Base-by-base conservation (phyloP, 2,888 invertebrate genomes). In the Epiblema foenella region DNA sequence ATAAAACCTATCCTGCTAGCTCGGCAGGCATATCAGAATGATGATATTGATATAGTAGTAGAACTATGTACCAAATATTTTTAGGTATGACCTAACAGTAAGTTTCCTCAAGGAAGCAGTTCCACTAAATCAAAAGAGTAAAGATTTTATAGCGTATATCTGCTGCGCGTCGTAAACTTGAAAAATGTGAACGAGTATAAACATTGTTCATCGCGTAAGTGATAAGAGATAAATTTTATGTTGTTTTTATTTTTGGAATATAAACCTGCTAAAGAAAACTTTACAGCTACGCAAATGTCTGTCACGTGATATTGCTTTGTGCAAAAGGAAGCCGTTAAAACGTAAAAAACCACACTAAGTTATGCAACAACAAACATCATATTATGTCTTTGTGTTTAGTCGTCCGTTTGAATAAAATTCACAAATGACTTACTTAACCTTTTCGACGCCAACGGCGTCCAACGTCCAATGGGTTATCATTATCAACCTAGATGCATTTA, bases 141-240 rank as follows among this genome's bases (percentile, higher is more conserved):
- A 66, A 65, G 70, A 66, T 66, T 70, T 70, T 70, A 70, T 70
- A 42, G 37, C 54, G 60, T 66, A 70, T 66, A 70, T 66, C 54
- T 15, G 39, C 33, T 33, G 58, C 15, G 42, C 51, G 33, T 65
- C 65, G 60, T 70, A 66, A 70, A 69, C 69, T n/a, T 65, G 56
- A 70, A 70, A 69, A 70, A 70, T 65, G 70, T 66, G 66, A 66
- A 49, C 37, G 70, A 66, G 66, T 46, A 65, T 70, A 70, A 66
- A 70, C 66, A 65, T 42, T 15, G 54, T 66, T 54, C 60, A 60
- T 56, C 24, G 24, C 17, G 46, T 54, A 54, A 70, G 60, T 49
- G 59, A 70, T 49, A 29, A 66, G 70, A 59, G 54, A 46, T 37
- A 57, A 15, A 10, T 51, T 65, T 59, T 59, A 54, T 46, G 39